Evolutionary conservation across 2,113 vertebrate species (phyloP).

Genomic region (Caracal caracal): DNA sequence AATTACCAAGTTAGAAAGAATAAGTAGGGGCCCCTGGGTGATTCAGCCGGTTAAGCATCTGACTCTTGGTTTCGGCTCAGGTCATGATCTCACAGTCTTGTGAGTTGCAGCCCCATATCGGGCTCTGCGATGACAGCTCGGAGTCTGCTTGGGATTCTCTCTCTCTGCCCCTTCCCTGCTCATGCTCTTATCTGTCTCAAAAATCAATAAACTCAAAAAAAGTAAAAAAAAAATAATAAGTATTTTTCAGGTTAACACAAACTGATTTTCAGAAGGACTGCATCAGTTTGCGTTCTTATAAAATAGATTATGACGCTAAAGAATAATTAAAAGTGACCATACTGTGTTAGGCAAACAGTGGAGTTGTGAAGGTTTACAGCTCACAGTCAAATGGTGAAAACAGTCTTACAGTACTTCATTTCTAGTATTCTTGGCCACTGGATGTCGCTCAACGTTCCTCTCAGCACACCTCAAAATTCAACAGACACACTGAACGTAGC

Average conservation of each 20-base stretch:
- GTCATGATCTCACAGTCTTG: neutral
- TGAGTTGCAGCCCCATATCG: neutral
- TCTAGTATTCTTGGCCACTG: neutral
- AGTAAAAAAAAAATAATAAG: neutral
- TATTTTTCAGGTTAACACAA: constrained; percentile 42
- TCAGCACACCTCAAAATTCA: constrained; percentile 16
- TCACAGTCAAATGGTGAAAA: neutral
- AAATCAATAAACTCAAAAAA: too few relatives aligned
- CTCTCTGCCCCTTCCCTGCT: neutral
- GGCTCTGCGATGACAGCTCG: neutral
- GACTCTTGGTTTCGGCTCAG: neutral
- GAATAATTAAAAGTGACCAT: neutral
- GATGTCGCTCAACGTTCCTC: neutral
- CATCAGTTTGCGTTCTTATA: neutral
- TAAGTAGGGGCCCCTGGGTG: neutral
- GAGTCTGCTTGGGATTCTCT: neutral
- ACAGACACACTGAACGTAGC: neutral
- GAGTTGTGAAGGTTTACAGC: neutral
- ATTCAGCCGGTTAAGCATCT: neutral
- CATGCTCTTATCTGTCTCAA: neutral
- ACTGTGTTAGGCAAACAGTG: neutral
- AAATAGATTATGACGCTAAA: neutral
- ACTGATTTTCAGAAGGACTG: constrained; percentile 16
- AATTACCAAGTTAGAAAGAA: neutral
- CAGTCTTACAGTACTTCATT: neutral